Base-by-base conservation (phyloP, 2,113 vertebrate genomes). In the Phainopepla nitens region DNA sequence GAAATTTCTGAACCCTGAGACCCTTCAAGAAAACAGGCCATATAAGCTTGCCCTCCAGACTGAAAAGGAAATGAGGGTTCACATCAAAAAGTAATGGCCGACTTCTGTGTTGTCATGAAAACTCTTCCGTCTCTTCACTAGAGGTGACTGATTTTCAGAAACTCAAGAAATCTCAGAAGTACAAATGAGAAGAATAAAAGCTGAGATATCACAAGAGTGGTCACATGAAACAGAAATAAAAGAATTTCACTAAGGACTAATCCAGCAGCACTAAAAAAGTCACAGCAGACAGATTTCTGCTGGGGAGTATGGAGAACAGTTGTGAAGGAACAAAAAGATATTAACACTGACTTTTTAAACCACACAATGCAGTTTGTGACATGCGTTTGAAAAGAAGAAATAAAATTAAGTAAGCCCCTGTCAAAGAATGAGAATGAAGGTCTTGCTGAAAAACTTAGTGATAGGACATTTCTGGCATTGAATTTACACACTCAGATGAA, bases 401-500 rank as follows among this genome's bases (percentile, higher is more conserved):
- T 27, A 89, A 80, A 88, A 61, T 61, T 27, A 81, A 89, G 6
- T 49, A 49, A 50, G 53, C 19, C 31, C 42, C 50, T 49, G 50
- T 22, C 50, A 39, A 90, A 79, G 70, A 90, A 89, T 4, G 10
- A 49, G 36, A 94, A 54, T 25, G 9, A 56, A 75, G 7, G 10
- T 69, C 36, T 80, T 88, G 23, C 24, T 81, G 53, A 88, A 80
- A 75, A 91, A 53, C 36, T 72, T 7, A 62, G 0, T 10, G 1
- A 80, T 7, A 24, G n/a, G 45, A 56, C 31, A 31, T 41, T 88
- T 77, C 54, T 86, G 24, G 64, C 58, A 86, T 8, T n/a, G 33
- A 92, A 84, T 71, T 94, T 68, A 82, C 44, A 54, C 39, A 64
- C 29, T 68, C 31, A 66, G 87, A 91, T 58, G 70, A 95, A 94